phyloP scores from a whole-genome alignment of 2,113 vertebrate species.

The Phyllostomus discolor region DNA sequence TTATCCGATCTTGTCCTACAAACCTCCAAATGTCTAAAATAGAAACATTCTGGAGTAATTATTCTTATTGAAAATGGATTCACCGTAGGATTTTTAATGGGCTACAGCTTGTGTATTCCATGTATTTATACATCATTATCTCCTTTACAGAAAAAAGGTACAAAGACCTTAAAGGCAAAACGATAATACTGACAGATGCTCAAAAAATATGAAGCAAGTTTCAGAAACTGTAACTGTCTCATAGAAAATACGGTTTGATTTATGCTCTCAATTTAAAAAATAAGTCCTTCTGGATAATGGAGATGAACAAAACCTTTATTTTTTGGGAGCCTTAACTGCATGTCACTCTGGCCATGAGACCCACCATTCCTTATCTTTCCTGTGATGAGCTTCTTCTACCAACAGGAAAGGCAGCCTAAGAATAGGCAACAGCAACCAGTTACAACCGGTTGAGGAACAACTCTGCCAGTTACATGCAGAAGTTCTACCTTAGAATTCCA shows the following conservation, averaged over 20 bases:
- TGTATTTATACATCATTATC: not conserved
- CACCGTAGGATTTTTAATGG: not conserved
- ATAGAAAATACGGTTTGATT: not conserved
- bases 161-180: not conserved
- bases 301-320: not conserved
- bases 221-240: not conserved
- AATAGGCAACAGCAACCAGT: fast-evolving
- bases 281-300: not conserved
- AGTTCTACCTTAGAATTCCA: not conserved
- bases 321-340: not conserved
- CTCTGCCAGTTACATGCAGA: not conserved
- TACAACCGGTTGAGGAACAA: no score
- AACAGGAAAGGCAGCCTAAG: not conserved
- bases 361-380: not conserved
- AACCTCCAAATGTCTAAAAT: not conserved
- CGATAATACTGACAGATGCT: not conserved
- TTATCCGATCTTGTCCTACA: not conserved
- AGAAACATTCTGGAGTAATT: not conserved
- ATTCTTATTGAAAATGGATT: not conserved
- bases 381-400: not conserved
- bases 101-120: not conserved
- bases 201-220: not conserved
- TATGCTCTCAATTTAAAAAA: not conserved
- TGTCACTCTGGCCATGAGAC: not conserved
- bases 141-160: not conserved